Evolutionary conservation across 2,888 invertebrate species (phyloP).

Genomic region (Tholera decimalis): DNA sequence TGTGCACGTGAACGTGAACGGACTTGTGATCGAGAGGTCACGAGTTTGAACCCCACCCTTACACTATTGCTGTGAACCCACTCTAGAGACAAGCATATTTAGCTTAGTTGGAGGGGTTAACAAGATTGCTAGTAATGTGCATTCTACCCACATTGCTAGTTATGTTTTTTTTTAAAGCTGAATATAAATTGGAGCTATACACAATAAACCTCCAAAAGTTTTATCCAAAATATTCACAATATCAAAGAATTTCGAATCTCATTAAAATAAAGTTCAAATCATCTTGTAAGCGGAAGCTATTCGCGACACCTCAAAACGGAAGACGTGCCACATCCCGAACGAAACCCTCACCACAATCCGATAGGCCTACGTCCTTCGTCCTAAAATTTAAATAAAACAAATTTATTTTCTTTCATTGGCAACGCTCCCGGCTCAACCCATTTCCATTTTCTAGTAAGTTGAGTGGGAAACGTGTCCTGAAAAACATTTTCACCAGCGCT

Average conservation of each 20-base stretch:
- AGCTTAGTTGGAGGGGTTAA: too few species aligned
- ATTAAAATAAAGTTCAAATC: constrained; percentile 36
- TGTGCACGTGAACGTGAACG: too few species aligned
- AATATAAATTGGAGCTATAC: too few species aligned
- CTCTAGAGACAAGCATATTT: too few species aligned
- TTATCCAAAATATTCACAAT: background rate
- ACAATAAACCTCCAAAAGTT: background rate
- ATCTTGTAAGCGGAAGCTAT: constrained; percentile 23
- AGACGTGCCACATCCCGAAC: constrained; percentile 32
- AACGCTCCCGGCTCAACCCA: constrained; percentile 39
- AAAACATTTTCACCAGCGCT: constrained; percentile 54
- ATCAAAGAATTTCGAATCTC: constrained; percentile 16
- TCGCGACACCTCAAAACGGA: constrained; percentile 19
- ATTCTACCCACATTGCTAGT: too few species aligned
- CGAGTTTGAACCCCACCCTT: background rate
- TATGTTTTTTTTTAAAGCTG: too few species aligned
- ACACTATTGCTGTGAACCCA: background rate
- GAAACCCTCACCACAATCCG: constrained; percentile 33
- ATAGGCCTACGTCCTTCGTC: constrained; percentile 31
- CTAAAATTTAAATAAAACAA: constrained; percentile 58
- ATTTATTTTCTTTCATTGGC: constrained; percentile 46
- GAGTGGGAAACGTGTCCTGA: constrained; percentile 50
- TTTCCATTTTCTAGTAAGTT: constrained; percentile 54
- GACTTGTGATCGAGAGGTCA: too few species aligned
- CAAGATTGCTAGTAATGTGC: too few species aligned